Conservation (phyloP, 2,888 invertebrate genomes). For the Drosophila neoperkinsi region DNA sequence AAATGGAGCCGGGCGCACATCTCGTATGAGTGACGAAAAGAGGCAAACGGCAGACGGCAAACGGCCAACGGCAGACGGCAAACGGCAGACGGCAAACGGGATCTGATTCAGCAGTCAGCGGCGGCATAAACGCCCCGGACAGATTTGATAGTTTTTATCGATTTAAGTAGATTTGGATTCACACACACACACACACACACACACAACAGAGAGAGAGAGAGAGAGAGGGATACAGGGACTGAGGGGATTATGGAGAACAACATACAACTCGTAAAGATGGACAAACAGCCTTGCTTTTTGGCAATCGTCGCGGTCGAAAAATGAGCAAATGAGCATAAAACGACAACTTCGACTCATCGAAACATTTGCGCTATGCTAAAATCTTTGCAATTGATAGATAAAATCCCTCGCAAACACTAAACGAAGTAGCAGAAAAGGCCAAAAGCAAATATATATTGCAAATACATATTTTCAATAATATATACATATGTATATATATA, state of each 20-base stretch:
- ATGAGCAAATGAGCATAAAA: slow-evolving; percentile 57
- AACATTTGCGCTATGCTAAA: slow-evolving; percentile 12
- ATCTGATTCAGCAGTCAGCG: slow-evolving; percentile 36
- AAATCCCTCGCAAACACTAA: background rate
- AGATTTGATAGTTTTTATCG: slow-evolving; percentile 81
- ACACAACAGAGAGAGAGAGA: too few relatives aligned
- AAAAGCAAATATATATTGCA: background rate
- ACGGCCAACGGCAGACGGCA: slow-evolving; percentile 31
- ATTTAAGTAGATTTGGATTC: slow-evolving; percentile 76
- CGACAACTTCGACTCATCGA: slow-evolving; percentile 11
- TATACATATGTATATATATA: background rate
- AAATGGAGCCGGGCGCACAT: slow-evolving; percentile 60
- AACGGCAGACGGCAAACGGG: slow-evolving; percentile 16
- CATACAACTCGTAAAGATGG: slow-evolving; percentile 19
- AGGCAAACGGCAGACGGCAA: slow-evolving; percentile 40
- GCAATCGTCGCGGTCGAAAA: slow-evolving; percentile 56
- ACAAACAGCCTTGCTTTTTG: slow-evolving; percentile 60
- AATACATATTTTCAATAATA: slow-evolving; percentile 3
- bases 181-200: slow-evolving; percentile 34
- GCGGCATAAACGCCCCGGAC: slow-evolving; percentile 70
- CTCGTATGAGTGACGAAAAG: slow-evolving; percentile 72
- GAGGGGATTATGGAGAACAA: background rate
- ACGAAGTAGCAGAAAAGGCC: background rate
- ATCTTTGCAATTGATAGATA: slow-evolving; percentile 5
- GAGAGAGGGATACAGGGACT: background rate